A percentile compares a stretch with the other conserved stretches of the same genome.
phyloP scores from a whole-genome alignment of 2,888 invertebrate genomes.

The Apamea epomidion region DNA sequence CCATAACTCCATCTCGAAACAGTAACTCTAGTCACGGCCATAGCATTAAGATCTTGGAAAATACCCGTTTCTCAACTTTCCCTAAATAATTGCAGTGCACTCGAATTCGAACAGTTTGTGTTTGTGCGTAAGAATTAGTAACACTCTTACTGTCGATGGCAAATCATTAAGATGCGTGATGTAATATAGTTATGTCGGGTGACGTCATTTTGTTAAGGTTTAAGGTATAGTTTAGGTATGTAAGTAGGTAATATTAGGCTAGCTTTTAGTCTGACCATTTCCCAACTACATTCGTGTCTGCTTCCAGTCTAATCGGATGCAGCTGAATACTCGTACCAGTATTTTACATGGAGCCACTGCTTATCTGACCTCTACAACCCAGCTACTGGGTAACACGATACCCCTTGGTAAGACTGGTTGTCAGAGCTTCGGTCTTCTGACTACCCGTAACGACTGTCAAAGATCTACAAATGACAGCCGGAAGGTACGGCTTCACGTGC shows the following conservation, averaged over 20 bases:
- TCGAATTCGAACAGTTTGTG: slow-evolving; percentile 33
- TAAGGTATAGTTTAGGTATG: background rate
- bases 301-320: too few relatives aligned
- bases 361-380: background rate
- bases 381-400: background rate
- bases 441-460: background rate
- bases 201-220: slow-evolving; percentile 4
- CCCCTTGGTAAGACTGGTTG: background rate
- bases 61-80: slow-evolving; percentile 54
- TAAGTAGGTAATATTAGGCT: background rate
- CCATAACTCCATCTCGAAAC: background rate
- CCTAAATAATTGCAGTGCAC: slow-evolving; percentile 44
- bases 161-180: slow-evolving; percentile 19
- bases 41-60: slow-evolving; percentile 43
- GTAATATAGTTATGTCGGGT: slow-evolving; percentile 17
- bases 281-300: too few relatives aligned
- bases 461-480: background rate
- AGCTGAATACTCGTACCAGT: too few relatives aligned
- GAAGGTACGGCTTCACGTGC: background rate
- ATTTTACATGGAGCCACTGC: too few relatives aligned
- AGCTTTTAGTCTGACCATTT: too few relatives aligned
- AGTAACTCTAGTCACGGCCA: slow-evolving; percentile 23
- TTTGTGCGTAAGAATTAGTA: slow-evolving; percentile 47
- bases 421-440: background rate
- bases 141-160: slow-evolving; percentile 28